Evolutionary conservation across 2,113 vertebrate species (phyloP).

Genomic region (Gnathonemus longibarbis): DNA sequence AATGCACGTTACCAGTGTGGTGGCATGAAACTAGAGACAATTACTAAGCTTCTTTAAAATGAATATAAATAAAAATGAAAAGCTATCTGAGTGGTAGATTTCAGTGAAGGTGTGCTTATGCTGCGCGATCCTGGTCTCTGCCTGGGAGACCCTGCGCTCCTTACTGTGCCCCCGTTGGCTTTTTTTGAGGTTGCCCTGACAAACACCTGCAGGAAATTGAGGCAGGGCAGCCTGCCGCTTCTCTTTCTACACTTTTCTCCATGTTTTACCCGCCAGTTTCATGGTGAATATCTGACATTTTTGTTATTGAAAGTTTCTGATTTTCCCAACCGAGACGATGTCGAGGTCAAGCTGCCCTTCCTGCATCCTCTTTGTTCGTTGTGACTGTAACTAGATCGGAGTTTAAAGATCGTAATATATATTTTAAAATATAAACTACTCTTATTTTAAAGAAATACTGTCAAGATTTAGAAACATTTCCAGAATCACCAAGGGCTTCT

Average conservation of each 20-base stretch:
- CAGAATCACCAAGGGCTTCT: conserved; percentile 67
- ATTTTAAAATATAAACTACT: conserved; percentile 19
- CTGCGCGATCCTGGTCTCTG: background rate
- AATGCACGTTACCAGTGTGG: conserved; percentile 9
- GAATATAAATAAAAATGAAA: background rate
- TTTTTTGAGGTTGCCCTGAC: background rate
- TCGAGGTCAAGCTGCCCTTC: conserved; percentile 31
- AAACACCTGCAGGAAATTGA: background rate
- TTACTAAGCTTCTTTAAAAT: conserved; percentile 1
- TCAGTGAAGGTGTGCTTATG: background rate
- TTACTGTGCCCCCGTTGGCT: background rate
- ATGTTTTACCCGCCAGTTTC: conserved; percentile 9
- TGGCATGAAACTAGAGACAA: background rate
- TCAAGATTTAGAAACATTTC: conserved; percentile 45
- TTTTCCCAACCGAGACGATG: conserved; percentile 32
- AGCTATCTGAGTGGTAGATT: background rate
- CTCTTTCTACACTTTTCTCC: conserved; percentile 32
- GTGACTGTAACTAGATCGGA: conserved; percentile 16
- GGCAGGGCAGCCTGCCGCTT: conserved; percentile 39
- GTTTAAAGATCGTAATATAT: background rate
- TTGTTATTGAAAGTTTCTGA: conserved; percentile 45
- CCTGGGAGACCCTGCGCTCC: background rate
- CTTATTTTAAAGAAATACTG: conserved; percentile 36
- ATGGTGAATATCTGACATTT: conserved; percentile 34
- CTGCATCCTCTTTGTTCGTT: conserved; percentile 30